Conservation (phyloP, 2,888 invertebrate species). For the Epinotia bilunana region DNA sequence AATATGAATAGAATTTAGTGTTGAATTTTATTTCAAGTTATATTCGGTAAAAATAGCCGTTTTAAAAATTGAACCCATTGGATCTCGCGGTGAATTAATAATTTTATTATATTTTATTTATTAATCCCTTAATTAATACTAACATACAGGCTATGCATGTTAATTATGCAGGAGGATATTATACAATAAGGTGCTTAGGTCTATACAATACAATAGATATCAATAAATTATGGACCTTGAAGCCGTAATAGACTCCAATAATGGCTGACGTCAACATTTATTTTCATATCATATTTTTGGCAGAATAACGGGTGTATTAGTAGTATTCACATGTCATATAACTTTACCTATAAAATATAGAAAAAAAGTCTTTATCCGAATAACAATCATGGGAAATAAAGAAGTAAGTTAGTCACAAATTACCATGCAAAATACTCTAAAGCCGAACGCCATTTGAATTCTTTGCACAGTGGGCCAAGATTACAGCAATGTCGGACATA, state of each 20-base stretch:
- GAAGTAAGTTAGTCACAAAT: background rate
- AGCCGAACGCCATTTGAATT: slow-evolving; percentile 27
- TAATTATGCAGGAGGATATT: no score
- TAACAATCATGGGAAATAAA: slow-evolving; percentile 3
- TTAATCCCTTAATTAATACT: no score
- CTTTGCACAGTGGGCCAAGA: slow-evolving; percentile 47
- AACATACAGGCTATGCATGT: no score
- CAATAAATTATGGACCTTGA: no score
- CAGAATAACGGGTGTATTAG: background rate
- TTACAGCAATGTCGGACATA: slow-evolving; percentile 62
- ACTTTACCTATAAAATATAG: background rate
- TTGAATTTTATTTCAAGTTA: no score
- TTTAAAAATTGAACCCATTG: no score
- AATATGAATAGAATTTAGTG: background rate
- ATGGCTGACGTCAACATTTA: background rate
- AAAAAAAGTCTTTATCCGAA: background rate
- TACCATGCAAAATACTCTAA: slow-evolving; percentile 29
- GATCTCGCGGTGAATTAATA: no score
- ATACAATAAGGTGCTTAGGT: no score
- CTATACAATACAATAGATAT: no score
- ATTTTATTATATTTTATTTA: no score
- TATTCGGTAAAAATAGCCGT: no score
- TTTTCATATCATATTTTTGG: background rate
- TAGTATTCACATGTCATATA: background rate
- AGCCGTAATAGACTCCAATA: no score